Conservation (phyloP, 2,113 vertebrate species). For the Hippolais icterina region DNA sequence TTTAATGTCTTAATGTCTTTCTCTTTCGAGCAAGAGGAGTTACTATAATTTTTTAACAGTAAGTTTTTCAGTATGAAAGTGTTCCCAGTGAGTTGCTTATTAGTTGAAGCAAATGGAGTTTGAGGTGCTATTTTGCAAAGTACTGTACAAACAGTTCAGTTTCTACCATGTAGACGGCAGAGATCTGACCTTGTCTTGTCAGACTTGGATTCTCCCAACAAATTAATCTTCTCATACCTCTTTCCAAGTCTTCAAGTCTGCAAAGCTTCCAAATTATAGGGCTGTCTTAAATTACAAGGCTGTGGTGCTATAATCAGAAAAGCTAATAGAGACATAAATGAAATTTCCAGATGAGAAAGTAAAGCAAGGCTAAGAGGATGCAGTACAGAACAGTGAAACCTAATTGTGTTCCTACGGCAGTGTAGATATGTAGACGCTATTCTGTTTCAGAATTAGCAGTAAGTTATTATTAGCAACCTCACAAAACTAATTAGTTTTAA, state of each 20-base stretch:
- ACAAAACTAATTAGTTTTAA: not conserved
- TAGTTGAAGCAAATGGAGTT: not conserved
- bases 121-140: not conserved
- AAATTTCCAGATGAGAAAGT: not conserved
- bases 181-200: not conserved
- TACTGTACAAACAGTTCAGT: not conserved
- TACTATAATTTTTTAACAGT: not conserved
- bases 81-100: not conserved
- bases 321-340: not conserved
- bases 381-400: not conserved
- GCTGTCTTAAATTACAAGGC: not conserved
- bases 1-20: not conserved
- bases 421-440: not conserved
- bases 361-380: not conserved
- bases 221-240: not conserved
- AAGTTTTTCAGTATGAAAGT: not conserved
- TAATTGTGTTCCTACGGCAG: not conserved
- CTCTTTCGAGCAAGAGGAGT: not conserved
- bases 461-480: not conserved
- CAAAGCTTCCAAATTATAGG: not conserved
- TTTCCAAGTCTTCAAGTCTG: not conserved
- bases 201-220: not conserved
- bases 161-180: not conserved
- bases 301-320: not conserved
- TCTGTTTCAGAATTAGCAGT: not conserved